Percentiles rank a stretch among this genome's conserved stretches.
Evolutionary conservation across 2,113 vertebrate genomes (phyloP).

Genomic region (Tricholaema leucomelas): DNA sequence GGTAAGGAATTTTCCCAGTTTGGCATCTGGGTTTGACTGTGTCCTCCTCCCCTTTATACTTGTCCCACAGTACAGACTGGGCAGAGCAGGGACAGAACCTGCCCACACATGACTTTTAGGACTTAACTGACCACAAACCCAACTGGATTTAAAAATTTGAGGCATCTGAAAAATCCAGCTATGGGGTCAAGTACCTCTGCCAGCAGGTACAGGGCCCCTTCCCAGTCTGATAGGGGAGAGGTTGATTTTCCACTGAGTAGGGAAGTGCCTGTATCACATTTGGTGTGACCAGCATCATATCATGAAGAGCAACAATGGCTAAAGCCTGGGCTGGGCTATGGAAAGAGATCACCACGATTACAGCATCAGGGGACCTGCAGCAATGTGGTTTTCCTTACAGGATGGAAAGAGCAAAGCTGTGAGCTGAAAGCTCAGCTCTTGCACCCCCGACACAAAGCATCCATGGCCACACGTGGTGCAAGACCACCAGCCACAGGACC

Average conservation of each 20-base stretch:
- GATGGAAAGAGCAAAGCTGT: not conserved
- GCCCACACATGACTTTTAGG: not conserved
- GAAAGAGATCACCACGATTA: not conserved
- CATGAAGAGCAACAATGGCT: not conserved
- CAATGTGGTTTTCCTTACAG: not conserved
- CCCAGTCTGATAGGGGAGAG: not conserved
- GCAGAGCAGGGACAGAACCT: not conserved
- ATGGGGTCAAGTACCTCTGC: not conserved
- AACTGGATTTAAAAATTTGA: not conserved
- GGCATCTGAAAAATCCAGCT: not conserved
- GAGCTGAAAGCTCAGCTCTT: not conserved
- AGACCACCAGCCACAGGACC: not conserved
- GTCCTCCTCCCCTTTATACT: not conserved
- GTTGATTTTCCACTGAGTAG: not conserved
- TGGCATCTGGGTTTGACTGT: not conserved
- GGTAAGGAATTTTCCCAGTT: not conserved
- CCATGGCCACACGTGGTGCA: fast-evolving
- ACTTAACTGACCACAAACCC: not conserved
- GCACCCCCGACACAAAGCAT: not conserved
- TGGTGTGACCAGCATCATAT: not conserved
- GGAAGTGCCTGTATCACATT: not conserved
- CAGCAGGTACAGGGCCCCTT: not conserved
- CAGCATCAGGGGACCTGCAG: not conserved
- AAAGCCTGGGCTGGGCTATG: not conserved
- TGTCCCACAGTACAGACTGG: not conserved